Evolutionary conservation across 2,113 vertebrate species (phyloP).

Genomic region (Alaudala cheleensis): DNA sequence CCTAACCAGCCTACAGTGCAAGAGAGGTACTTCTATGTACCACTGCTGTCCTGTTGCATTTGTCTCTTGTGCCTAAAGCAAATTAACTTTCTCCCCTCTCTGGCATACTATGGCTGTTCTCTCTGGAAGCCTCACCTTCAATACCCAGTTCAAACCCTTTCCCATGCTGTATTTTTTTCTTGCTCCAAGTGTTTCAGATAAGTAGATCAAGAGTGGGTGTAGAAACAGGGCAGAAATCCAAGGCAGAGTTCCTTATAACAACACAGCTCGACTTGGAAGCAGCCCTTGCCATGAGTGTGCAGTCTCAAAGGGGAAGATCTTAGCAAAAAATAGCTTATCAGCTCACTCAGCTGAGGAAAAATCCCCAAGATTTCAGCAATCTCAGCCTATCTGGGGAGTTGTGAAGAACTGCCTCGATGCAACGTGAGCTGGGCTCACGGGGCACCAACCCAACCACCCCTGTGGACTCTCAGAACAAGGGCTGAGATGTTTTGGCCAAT

Average conservation of each 20-base stretch:
- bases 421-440: background rate
- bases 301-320: slow-evolving; percentile 39
- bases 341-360: slow-evolving; percentile 9
- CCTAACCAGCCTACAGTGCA: background rate
- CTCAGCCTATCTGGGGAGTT: background rate
- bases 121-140: slow-evolving; percentile 17
- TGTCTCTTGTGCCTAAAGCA: background rate
- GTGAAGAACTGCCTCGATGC: background rate
- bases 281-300: slow-evolving; percentile 22
- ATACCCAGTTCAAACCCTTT: background rate
- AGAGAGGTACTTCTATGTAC: background rate
- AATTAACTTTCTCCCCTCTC: background rate
- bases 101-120: background rate
- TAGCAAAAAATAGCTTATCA: slow-evolving; percentile 44
- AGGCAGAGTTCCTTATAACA: slow-evolving; percentile 29
- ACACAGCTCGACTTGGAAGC: slow-evolving; percentile 32
- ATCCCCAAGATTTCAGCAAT: slow-evolving; percentile 9
- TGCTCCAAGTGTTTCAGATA: slow-evolving; percentile 38
- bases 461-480: background rate
- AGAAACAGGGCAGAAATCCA: slow-evolving; percentile 45
- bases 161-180: background rate
- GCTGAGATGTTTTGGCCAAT: background rate
- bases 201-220: slow-evolving; percentile 53
- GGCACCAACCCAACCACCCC: background rate
- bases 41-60: background rate